Base-by-base conservation (phyloP, 2,113 vertebrate species). In the Brachypteracias leptosomus region DNA sequence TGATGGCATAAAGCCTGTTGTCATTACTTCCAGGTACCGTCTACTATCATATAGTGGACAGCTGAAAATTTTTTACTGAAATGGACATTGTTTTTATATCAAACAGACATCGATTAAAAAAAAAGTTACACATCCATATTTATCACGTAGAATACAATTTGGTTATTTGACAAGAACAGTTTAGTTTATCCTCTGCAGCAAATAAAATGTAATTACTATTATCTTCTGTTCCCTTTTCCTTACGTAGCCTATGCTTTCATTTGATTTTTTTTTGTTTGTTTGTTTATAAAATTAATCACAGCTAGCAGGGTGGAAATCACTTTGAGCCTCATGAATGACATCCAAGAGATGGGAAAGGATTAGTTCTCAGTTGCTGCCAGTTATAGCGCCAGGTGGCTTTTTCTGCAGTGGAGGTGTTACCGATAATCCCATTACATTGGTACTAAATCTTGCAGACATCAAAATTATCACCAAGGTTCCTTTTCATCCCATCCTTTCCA, bases 281-380 rank as follows among this genome's bases (percentile, higher is more conserved):
- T 97, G 97, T 98, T 98, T 98, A 98, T 98, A 98, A 99, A 98
- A 99, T 99, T 99, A 99, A 99, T 99, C 98, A 98, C 98, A 98
- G 97, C 98, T 98, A 98, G 99, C 98, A 98, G 98, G 98, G 98
- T 91, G 98, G 98, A 98, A 99, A 99, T 98, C 96, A 97, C 98
- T 99, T 98, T 96, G 98, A 99, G 98, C 98, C 98, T 98, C 97
- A 97, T 99, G 98, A 99, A 99, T 99, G 98, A 99, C 98, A 99
- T 99, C 98, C 98, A 98, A 98, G 98, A 99, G 99, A 99, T 98
- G 99, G 98, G 98, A 99, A 98, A 94, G 99, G 99, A 99, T 99
- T 99, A 99, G 98, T 98, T 98, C 98, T 97, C 98, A 98, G 98
- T 98, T 97, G 98, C 98, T 99, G 98, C 98, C 99, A 99, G 99